Evolutionary conservation across 2,797 vertebrate genomes (phyloP).

Genomic region (Myiotriccus ornatus): DNA sequence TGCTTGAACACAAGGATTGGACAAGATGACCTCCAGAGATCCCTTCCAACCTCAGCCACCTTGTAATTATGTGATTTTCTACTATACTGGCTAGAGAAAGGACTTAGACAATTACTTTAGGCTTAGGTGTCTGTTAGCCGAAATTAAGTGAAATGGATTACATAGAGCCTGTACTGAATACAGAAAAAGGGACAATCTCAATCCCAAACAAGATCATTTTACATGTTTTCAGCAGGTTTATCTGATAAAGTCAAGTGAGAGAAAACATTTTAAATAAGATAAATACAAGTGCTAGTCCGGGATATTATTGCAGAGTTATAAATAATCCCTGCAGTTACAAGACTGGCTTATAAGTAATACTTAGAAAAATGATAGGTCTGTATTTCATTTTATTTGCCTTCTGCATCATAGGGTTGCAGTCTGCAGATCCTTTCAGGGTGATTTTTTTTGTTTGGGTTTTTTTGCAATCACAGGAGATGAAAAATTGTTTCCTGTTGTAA

Average conservation of each 20-base stretch:
- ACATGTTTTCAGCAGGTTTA: not conserved
- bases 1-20: not conserved
- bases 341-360: not conserved
- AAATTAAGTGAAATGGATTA: not conserved
- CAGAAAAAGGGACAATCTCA: not conserved
- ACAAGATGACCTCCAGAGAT: not conserved
- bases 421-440: not conserved
- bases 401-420: not conserved
- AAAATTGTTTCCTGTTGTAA: not conserved
- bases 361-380: not conserved
- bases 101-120: not conserved
- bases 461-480: not conserved
- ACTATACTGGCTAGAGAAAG: not conserved
- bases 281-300: not conserved
- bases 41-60: not conserved
- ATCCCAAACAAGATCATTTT: not conserved
- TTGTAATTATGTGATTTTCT: not conserved
- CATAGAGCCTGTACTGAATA: not conserved
- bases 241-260: not conserved
- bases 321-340: not conserved
- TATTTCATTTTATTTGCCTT: not conserved
- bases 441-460: not conserved
- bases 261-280: not conserved
- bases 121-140: not conserved
- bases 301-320: not conserved